Conservation (phyloP, 2,888 invertebrate species). For the Marasmarcha lunaedactyla region DNA sequence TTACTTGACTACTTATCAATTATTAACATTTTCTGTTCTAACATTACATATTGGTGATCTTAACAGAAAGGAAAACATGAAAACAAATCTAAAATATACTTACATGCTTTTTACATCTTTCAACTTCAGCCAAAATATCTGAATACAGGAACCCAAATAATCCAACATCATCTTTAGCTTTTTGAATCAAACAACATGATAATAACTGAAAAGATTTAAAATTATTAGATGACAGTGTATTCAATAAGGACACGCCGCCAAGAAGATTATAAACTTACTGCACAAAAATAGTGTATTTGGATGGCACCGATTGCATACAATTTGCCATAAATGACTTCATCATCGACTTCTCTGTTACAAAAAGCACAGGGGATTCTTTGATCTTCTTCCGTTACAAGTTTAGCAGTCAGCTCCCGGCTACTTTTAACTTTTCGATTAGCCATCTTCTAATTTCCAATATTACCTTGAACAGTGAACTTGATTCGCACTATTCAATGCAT, state of each 20-base stretch:
- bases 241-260: too few relatives aligned
- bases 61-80: too few relatives aligned
- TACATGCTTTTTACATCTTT: conserved; percentile 75
- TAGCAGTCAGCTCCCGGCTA: conserved; percentile 27
- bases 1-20: too few relatives aligned
- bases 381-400: conserved; percentile 33
- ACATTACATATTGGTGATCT: too few relatives aligned
- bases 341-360: conserved; percentile 56
- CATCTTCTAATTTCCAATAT: too few relatives aligned
- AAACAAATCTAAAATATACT: too few relatives aligned
- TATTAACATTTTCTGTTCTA: too few relatives aligned
- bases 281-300: conserved; percentile 80
- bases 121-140: conserved; percentile 77
- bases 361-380: conserved; percentile 57
- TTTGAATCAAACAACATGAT: conserved; percentile 77
- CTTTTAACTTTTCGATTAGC: conserved; percentile 18
- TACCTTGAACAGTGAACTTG: too few relatives aligned
- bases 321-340: conserved; percentile 69
- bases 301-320: conserved; percentile 66
- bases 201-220: conserved; percentile 67
- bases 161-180: conserved; percentile 75
- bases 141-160: conserved; percentile 77
- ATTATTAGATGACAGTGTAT: neutral
- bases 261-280: conserved; percentile 73
- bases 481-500: too few relatives aligned